These are phyloP conservation scores for Dusona sp. DNA, from an alignment of 2,888 invertebrate genomes.

Conservation along the genomic window DNA sequence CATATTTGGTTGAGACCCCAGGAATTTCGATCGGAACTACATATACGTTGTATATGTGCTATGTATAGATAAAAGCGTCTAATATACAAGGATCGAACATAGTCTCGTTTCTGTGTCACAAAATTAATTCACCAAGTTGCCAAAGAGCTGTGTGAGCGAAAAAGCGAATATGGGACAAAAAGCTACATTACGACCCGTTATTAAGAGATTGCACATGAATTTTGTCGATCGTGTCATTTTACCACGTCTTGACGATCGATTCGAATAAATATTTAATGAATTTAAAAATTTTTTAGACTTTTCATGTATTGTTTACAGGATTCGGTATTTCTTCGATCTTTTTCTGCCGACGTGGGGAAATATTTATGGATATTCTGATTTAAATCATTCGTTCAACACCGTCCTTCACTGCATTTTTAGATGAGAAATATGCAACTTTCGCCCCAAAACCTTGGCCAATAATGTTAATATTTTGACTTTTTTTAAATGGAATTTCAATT, in stretches of 20 bases:
- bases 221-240: not conserved
- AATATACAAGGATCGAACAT: conserved; percentile 17
- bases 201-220: conserved; percentile 19
- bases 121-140: conserved; percentile 45
- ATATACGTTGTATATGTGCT: not conserved
- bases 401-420: not conserved
- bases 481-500: not conserved
- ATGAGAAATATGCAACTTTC: not conserved
- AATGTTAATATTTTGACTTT: not conserved
- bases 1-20: conserved; percentile 2
- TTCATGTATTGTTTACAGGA: not conserved
- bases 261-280: not conserved
- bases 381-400: not conserved
- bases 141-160: conserved; percentile 21
- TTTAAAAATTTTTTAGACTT: not conserved
- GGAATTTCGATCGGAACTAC: conserved; percentile 35
- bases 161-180: conserved; percentile 29
- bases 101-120: conserved; percentile 57
- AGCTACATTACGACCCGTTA: not conserved
- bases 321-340: conserved; percentile 14
- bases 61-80: conserved; percentile 20
- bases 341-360: not conserved
- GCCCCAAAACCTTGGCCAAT: not conserved
- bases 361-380: conserved; percentile 9
- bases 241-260: not conserved